These are phyloP conservation scores for Scophthalmus maximus DNA, from an alignment of 2,113 vertebrate species.

Conservation along the genomic window DNA sequence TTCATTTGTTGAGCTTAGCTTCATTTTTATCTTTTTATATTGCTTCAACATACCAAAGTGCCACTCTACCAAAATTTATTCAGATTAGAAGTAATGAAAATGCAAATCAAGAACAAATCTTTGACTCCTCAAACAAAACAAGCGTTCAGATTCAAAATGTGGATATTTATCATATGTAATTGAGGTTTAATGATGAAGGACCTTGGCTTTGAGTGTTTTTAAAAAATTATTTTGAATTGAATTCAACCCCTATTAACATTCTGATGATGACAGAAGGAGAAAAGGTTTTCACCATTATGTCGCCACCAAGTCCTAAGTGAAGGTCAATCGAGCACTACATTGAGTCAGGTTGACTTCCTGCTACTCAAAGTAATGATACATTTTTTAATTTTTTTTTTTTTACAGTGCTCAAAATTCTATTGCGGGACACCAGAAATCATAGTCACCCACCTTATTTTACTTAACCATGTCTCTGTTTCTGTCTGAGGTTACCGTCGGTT, in stretches of 20 bases:
- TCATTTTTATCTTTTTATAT: no score
- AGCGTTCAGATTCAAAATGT: neutral
- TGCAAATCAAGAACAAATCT: neutral
- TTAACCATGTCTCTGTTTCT: neutral
- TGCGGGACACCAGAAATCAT: neutral
- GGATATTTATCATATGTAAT: neutral
- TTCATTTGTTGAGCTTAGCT: no score
- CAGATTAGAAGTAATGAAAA: neutral
- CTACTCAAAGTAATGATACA: slow-evolving; percentile 22
- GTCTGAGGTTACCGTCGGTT: neutral
- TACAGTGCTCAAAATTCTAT: slow-evolving; percentile 29
- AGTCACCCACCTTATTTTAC: neutral
- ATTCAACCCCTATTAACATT: slow-evolving; percentile 8
- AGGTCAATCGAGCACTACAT: slow-evolving; percentile 25
- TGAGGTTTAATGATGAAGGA: neutral
- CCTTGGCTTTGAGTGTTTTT: neutral
- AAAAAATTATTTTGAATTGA: slow-evolving; percentile 2
- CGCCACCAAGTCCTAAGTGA: neutral
- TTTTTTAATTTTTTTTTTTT: neutral
- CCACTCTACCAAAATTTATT: neutral
- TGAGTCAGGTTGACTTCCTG: slow-evolving; percentile 33
- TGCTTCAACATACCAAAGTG: no score
- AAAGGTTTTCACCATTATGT: slow-evolving; percentile 5
- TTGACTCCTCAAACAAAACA: neutral
- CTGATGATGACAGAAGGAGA: neutral